Conservation (phyloP, 2,888 invertebrate genomes). For the Andrena bicolor region DNA sequence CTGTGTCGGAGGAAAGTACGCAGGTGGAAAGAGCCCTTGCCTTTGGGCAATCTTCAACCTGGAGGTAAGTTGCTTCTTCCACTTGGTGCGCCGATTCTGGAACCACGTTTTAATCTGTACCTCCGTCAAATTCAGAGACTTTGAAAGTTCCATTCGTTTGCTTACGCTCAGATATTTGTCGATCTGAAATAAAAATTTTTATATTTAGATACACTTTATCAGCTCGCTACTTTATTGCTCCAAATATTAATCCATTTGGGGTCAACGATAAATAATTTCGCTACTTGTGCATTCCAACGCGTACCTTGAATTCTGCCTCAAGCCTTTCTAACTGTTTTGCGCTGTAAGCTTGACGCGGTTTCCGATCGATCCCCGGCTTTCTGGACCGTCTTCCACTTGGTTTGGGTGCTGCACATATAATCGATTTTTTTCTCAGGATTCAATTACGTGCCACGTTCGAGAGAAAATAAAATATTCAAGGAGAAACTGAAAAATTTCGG, state of each 20-base stretch:
- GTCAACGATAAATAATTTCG: not conserved
- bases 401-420: constrained; percentile 89
- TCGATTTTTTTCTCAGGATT: constrained; percentile 11
- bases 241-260: not conserved
- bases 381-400: constrained; percentile 92
- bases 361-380: constrained; percentile 95
- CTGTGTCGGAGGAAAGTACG: constrained; percentile 88
- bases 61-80: constrained; percentile 98
- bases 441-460: not conserved
- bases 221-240: not conserved
- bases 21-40: constrained; percentile 91
- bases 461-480: not conserved
- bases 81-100: constrained; percentile 97
- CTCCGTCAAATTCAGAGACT: constrained; percentile 94
- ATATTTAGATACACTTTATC: not conserved
- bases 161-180: constrained; percentile 98
- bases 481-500: constrained; percentile 7
- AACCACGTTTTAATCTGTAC: constrained; percentile 99
- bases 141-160: constrained; percentile 97
- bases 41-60: constrained; percentile 95
- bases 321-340: constrained; percentile 96
- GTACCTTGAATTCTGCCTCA: constrained; percentile 96
- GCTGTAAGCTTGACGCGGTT: constrained; percentile 98
- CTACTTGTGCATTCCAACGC: not conserved
- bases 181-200: constrained; percentile 85